Base-by-base conservation (phyloP, 2,888 invertebrate genomes). In the Sarcophaga subvicina region DNA sequence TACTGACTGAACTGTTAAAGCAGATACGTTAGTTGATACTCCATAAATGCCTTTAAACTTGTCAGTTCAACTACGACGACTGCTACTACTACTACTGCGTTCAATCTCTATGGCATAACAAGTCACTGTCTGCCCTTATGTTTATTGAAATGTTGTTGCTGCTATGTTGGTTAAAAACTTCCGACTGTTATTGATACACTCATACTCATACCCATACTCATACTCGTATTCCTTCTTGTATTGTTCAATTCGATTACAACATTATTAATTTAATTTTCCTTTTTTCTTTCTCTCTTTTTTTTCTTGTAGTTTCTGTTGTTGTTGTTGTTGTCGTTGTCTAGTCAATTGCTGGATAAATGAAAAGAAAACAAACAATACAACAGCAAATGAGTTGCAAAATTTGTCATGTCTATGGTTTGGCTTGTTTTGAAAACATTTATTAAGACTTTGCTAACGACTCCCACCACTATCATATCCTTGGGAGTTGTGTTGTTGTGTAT, bases 361-460 rank as follows among this genome's bases (percentile, higher is more conserved):
- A 73, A 37, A 37, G 37, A 59, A 64, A 70, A 71, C 66, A 64
- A 75, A 75, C 75, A 79, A 64, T 75, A 66, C 70, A 84, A 80
- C 54, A 71, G 76, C 71, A 85, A 85, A 80, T 85, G 70, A 85
- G 66, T 85, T 80, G 84, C 80, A 80, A 71, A 80, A 85, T 80
- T 80, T 80, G 76, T 85, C 76, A 76, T 77, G 66, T 76, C 71
- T 80, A 76, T n/a, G 49, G 12, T 62, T 54, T 54, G 12, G 11
- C 5, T 10, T 49, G 3, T 1, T 54, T 54, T 17, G 54, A 54
- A 54, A 54, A 54, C 54, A 54, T 37, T 37, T 37, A 37, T 37
- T 37, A 37, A 37, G 54, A 54, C 54, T 54, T 54, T 17, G 12
- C 14, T 17, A 54, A 54, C 54, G 4, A 14, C 54, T 14, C 17